phyloP scores from a whole-genome alignment of 2,113 vertebrate species.

The Balaeniceps rex region DNA sequence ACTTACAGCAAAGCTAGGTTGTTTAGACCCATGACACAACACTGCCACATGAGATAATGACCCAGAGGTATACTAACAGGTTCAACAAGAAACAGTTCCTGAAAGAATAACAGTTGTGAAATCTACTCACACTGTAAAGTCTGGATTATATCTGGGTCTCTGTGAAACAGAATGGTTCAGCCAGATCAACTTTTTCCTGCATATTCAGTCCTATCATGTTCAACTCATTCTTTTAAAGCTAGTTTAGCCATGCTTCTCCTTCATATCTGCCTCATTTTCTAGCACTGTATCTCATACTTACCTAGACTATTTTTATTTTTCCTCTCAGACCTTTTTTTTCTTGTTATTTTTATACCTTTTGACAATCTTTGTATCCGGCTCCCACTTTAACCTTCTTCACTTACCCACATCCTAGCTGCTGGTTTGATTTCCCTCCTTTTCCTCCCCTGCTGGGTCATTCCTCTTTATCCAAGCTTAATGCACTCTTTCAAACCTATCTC shows the following conservation, averaged over 20 bases:
- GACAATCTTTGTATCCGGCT: not conserved
- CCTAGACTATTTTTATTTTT: not conserved
- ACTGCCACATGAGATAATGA: not conserved
- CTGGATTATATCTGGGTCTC: not conserved
- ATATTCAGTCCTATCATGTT: not conserved
- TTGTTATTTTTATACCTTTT: slow-evolving; percentile 8
- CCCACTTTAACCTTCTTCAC: not conserved
- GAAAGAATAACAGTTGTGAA: not conserved
- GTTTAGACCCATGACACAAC: not conserved
- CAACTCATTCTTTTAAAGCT: not conserved
- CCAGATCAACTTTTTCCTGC: not conserved
- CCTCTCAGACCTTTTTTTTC: not conserved
- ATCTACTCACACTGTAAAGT: not conserved
- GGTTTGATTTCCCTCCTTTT: not conserved
- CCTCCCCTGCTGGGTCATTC: slow-evolving; percentile 3
- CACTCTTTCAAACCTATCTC: not conserved
- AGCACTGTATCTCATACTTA: not conserved
- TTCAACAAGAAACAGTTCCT: not conserved
- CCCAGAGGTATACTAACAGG: not conserved
- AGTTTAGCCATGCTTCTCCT: not conserved
- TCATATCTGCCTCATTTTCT: not conserved
- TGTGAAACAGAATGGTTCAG: not conserved
- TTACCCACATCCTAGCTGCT: not conserved
- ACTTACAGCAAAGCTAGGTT: not conserved
- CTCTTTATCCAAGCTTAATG: not conserved